Base-by-base conservation (phyloP, 2,888 invertebrate genomes). In the Rhorus exstirpatorius region DNA sequence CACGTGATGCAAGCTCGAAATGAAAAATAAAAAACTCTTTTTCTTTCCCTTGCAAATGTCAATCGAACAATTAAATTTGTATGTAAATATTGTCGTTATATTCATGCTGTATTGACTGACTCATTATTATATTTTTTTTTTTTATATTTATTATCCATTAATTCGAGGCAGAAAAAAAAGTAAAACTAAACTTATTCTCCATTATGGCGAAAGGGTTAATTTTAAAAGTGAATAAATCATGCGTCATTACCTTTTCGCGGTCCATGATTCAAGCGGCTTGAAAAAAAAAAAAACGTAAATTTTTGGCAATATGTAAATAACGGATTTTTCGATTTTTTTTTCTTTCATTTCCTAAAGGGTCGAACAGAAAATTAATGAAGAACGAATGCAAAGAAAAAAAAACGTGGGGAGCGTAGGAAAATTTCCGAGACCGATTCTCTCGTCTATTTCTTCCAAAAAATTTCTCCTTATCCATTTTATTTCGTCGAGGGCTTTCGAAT, bases 241-340 rank as follows among this genome's bases (percentile, higher is more conserved):
- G 65, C 41, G 10, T 38, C n/a, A 55, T 74, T 90, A 89, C 89
- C 88, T 87, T 90, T 85, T 89, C 90, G 67, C 85, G 86, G 74
- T 88, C 87, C 79, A 87, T 75, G 88, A 53, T 83, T 85, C 55
- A 77, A 51, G 85, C 86, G 82, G 90, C 89, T 85, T 90, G 89
- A 63, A 88, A 86, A 85, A 79, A 84, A 77, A 75, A 67, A n/a
- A n/a, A n/a, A n/a, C n/a, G 55, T 35, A 41, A 3, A 68, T 26
- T 41, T 44, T 49, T 31, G 44, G 19, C 51, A 21, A 26, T 24
- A 55, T 21, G 17, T 41, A 0, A 63, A 44, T 24, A 0, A 14
- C 0, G 12, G 26, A 26, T 65, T 51, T 63, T 67, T 17, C 1
- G 8, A 58, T 19, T 49, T 51, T 4, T 12, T 6, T 38, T 38